Evolutionary conservation across 2,888 invertebrate species (phyloP).

Genomic region (Nyleta sp.): DNA sequence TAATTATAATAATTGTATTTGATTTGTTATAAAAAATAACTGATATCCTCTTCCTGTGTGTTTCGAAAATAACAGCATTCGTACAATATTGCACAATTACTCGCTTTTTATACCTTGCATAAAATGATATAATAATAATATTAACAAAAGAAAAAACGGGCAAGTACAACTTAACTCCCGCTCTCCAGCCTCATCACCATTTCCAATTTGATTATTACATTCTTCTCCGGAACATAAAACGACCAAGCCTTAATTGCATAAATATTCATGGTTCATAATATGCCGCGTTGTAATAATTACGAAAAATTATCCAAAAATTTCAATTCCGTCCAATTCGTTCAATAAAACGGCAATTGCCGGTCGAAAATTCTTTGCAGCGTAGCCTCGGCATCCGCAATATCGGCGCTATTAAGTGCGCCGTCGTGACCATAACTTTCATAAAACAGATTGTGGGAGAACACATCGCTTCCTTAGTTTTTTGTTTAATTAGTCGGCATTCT

Average conservation of each 20-base stretch:
- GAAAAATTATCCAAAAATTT: neutral
- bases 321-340: neutral
- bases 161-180: constrained; percentile 1
- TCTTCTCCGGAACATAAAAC: neutral
- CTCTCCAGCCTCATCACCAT: neutral
- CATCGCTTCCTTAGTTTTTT: constrained; percentile 37
- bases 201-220: constrained; percentile 12
- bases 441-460: constrained; percentile 51
- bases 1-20: too few relatives aligned
- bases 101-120: too few relatives aligned
- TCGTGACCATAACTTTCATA: constrained; percentile 55
- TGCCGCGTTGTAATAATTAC: constrained; percentile 21
- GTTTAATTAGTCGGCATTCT: constrained; percentile 36
- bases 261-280: constrained; percentile 22
- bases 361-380: neutral
- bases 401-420: constrained; percentile 42
- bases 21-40: too few relatives aligned
- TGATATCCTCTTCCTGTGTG: too few relatives aligned
- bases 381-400: constrained; percentile 39
- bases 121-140: neutral
- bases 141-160: too few relatives aligned
- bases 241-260: constrained; percentile 19
- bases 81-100: too few relatives aligned
- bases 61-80: too few relatives aligned
- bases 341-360: neutral